phyloP scores from a whole-genome alignment of 2,113 vertebrate species.

The Eretmochelys imbricata region DNA sequence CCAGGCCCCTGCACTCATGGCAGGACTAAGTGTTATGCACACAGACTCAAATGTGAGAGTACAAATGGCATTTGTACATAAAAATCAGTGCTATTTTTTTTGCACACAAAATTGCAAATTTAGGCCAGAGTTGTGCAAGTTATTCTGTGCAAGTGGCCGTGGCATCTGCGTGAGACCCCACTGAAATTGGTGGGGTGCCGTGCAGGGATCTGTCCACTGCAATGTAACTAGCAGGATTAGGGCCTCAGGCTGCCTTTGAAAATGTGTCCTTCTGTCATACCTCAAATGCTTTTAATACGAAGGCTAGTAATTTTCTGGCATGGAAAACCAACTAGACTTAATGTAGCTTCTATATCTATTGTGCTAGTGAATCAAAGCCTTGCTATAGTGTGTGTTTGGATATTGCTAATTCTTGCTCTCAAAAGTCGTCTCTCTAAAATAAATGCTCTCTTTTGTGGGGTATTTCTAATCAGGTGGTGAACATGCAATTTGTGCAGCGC shows the following conservation, averaged over 20 bases:
- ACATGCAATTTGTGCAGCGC: constrained; percentile 23
- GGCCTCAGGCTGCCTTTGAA: constrained; percentile 2
- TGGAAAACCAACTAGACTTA: neutral
- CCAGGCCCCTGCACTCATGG: too few species aligned
- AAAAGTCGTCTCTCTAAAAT: neutral
- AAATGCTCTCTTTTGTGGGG: neutral
- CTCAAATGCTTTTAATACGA: neutral
- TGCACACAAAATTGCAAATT: neutral
- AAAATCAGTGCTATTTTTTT: neutral
- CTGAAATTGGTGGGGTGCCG: neutral
- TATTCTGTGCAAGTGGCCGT: neutral
- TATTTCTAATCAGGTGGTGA: constrained; percentile 6
- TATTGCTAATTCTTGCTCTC: neutral
- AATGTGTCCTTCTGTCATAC: neutral
- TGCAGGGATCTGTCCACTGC: neutral
- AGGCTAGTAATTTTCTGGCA: constrained; percentile 3
- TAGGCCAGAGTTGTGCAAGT: neutral
- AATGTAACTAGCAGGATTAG: neutral
- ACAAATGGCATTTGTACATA: neutral
- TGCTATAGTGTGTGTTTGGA: neutral
- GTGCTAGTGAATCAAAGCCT: constrained; percentile 16
- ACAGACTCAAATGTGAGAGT: neutral
- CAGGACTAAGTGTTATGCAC: neutral
- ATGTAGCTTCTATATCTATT: neutral
- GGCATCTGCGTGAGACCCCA: neutral